Conservation (phyloP, 1,140 invertebrate species). For the Melitaea cinxia region DNA sequence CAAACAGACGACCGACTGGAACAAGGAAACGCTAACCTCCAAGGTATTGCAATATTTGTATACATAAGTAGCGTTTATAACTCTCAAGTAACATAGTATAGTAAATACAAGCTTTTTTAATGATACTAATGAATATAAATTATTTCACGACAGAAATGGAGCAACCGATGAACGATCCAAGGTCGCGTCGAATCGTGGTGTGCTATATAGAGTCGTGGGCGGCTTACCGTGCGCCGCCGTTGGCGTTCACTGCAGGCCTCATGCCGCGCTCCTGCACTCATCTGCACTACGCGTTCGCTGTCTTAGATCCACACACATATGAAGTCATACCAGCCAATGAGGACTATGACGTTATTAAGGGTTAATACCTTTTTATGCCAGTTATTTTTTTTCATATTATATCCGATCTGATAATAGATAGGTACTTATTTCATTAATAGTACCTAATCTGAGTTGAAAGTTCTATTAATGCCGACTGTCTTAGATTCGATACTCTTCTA, state of each 20-base stretch:
- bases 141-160: conserved; percentile 58
- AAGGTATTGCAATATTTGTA: conserved; percentile 53
- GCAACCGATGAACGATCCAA: conserved; percentile 52
- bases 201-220: conserved; percentile 87
- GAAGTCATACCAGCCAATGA: conserved; percentile 83
- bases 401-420: too few species aligned
- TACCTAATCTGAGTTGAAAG: too few species aligned
- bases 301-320: conserved; percentile 85
- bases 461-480: too few species aligned
- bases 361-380: conserved; percentile 46
- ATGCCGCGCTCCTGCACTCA: conserved; percentile 90
- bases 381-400: not conserved
- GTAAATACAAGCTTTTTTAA: too few species aligned
- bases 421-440: too few species aligned
- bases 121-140: too few species aligned
- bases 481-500: too few species aligned
- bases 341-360: conserved; percentile 83
- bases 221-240: conserved; percentile 85
- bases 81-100: too few species aligned
- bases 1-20: conserved; percentile 63
- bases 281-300: conserved; percentile 90
- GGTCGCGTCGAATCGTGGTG: conserved; percentile 76
- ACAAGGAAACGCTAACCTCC: conserved; percentile 69
- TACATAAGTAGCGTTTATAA: not conserved
- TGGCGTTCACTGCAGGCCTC: conserved; percentile 86